These are phyloP conservation scores for Bombus haemorrhoidalis DNA, from an alignment of 1,140 invertebrate species.

Conservation along the genomic window DNA sequence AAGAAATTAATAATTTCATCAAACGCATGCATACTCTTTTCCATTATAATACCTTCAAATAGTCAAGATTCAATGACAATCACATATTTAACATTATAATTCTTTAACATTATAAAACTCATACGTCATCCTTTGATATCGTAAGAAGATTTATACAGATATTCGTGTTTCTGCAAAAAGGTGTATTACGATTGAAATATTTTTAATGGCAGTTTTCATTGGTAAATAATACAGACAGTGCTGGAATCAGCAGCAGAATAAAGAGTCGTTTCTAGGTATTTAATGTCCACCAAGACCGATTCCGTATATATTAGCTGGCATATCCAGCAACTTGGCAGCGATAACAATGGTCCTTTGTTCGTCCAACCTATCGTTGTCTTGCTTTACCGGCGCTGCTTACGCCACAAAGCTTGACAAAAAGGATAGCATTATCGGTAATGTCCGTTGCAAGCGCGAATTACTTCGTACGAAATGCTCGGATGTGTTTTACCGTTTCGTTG, in stretches of 20 bases:
- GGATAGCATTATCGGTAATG: conserved; percentile 52
- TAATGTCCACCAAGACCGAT: conserved; percentile 32
- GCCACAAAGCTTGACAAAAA: conserved; percentile 45
- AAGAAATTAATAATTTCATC: too few species aligned
- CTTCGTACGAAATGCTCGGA: conserved; percentile 28
- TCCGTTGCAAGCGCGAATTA: conserved; percentile 46
- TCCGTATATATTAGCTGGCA: conserved; percentile 44
- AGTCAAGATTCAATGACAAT: neutral
- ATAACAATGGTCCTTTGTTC: conserved; percentile 51
- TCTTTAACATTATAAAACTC: neutral
- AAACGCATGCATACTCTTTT: too few species aligned
- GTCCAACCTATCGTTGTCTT: conserved; percentile 33
- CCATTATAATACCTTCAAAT: neutral
- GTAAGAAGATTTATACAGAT: too few species aligned
- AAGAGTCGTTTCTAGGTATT: conserved; percentile 18
- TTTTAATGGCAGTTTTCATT: neutral
- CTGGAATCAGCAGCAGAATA: neutral
- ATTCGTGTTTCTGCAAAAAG: neutral
- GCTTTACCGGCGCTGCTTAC: conserved; percentile 25
- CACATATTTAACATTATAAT: neutral
- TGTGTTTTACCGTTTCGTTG: neutral
- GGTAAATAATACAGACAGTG: neutral
- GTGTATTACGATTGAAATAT: neutral
- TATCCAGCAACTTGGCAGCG: conserved; percentile 44
- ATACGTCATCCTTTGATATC: too few species aligned